Evolutionary conservation across 2,888 invertebrate genomes (phyloP).

Genomic region (Mesoligia furuncula): DNA sequence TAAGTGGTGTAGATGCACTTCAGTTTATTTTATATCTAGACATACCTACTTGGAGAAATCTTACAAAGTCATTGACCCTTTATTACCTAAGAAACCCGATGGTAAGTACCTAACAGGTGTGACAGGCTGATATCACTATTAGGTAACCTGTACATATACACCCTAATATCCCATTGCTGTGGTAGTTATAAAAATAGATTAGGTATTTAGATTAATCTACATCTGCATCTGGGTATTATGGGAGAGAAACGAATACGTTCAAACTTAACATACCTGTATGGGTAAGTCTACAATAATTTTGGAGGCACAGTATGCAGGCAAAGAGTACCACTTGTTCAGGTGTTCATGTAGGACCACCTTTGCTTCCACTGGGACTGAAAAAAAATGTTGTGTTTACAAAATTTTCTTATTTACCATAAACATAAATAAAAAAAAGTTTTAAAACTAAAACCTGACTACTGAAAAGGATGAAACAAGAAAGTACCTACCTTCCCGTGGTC

Average conservation of each 20-base stretch:
- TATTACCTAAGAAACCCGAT: not conserved
- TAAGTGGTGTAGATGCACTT: not conserved
- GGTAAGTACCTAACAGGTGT: not conserved
- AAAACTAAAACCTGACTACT: no score
- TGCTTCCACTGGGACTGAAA: slow-evolving; percentile 93
- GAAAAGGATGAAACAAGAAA: no score
- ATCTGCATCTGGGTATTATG: not conserved
- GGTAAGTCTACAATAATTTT: slow-evolving; percentile 94
- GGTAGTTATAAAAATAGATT: no score
- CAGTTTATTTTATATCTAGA: slow-evolving; percentile 6
- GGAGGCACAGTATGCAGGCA: slow-evolving; percentile 93
- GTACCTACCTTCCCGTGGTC: no score
- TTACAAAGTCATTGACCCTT: slow-evolving; percentile 6
- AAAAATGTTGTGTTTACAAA: not conserved
- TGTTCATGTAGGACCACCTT: slow-evolving; percentile 93
- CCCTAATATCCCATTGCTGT: not conserved
- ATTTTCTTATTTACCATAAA: no score
- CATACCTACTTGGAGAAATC: not conserved
- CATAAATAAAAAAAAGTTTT: no score
- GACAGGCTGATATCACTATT: not conserved
- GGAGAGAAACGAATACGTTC: not conserved
- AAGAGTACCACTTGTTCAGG: slow-evolving; percentile 94
- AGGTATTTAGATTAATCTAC: not conserved
- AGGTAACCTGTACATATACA: not conserved
- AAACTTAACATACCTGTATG: slow-evolving; percentile 90